Evolutionary conservation across 2,888 invertebrate species (phyloP).

Genomic region (Xestia rhomboidea): DNA sequence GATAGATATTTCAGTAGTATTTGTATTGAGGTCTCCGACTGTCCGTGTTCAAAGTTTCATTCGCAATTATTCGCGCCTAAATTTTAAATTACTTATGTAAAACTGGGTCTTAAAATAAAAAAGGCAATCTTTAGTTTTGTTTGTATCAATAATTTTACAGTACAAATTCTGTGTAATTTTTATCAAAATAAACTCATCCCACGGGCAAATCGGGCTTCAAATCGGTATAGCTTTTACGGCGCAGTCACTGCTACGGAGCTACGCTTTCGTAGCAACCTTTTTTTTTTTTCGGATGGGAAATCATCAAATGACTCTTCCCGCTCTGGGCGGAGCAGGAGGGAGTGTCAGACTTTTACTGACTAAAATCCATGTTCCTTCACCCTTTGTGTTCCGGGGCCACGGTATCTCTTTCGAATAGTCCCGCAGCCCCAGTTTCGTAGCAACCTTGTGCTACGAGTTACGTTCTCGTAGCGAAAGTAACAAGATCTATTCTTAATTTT

Average conservation of each 20-base stretch:
- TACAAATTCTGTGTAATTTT: background rate
- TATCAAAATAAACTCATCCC: background rate
- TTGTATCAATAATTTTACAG: too few relatives aligned
- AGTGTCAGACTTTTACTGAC: too few relatives aligned
- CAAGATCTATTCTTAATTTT: background rate
- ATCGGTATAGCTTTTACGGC: background rate
- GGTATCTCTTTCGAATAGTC: too few relatives aligned
- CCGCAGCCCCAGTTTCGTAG: too few relatives aligned
- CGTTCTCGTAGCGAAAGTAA: background rate
- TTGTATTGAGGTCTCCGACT: background rate
- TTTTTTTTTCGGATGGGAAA: too few relatives aligned
- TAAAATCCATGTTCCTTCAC: too few relatives aligned
- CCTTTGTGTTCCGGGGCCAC: too few relatives aligned
- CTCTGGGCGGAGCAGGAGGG: too few relatives aligned
- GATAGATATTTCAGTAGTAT: background rate
- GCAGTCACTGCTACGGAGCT: constrained; percentile 16
- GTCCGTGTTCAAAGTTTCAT: background rate
- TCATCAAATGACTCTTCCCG: too few relatives aligned
- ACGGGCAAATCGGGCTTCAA: background rate
- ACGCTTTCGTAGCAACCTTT: constrained; percentile 13
- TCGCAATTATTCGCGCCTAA: background rate
- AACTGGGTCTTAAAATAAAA: background rate
- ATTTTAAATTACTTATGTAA: background rate
- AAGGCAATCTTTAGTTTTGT: background rate
- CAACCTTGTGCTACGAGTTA: background rate